These are phyloP conservation scores for Todiramphus saurophagus DNA, from an alignment of 2,113 vertebrate genomes.

Conservation along the genomic window DNA sequence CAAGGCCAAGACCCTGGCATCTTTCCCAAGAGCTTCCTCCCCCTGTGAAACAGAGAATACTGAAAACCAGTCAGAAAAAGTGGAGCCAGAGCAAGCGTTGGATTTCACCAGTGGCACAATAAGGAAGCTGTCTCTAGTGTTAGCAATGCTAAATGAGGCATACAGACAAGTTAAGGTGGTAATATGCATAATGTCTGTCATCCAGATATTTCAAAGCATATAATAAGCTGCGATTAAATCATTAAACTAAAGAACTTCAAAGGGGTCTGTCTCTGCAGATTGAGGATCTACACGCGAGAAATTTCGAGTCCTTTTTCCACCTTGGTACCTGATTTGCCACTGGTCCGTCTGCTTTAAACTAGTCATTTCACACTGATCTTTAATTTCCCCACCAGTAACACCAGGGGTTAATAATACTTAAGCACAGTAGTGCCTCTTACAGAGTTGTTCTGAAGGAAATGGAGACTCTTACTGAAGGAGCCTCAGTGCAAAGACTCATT, in stretches of 20 bases:
- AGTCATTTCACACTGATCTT: background rate
- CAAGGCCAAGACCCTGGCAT: constrained; percentile 11
- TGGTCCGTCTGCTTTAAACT: background rate
- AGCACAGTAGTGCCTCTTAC: background rate
- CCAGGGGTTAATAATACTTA: constrained; percentile 24
- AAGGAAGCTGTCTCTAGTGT: constrained; percentile 7
- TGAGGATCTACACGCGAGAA: background rate
- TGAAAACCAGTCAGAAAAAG: constrained; percentile 7
- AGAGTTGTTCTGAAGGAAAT: constrained; percentile 38
- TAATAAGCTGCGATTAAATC: constrained; percentile 37
- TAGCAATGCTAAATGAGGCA: background rate
- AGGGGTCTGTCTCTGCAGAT: background rate
- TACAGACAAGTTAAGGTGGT: background rate
- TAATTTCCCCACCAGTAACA: background rate
- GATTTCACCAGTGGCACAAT: background rate
- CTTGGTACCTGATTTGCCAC: background rate
- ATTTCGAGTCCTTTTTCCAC: background rate
- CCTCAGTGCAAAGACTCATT: background rate
- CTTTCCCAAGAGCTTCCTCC: background rate
- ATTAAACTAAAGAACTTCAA: constrained; percentile 34
- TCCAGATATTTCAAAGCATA: constrained; percentile 12
- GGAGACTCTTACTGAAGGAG: background rate
- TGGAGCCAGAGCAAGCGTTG: background rate
- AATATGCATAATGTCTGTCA: constrained; percentile 12
- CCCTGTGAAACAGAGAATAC: background rate